Percentiles rank a stretch among this genome's conserved stretches.
Conservation (phyloP, 1,140 invertebrate species). For the Cephus cinctus region DNA sequence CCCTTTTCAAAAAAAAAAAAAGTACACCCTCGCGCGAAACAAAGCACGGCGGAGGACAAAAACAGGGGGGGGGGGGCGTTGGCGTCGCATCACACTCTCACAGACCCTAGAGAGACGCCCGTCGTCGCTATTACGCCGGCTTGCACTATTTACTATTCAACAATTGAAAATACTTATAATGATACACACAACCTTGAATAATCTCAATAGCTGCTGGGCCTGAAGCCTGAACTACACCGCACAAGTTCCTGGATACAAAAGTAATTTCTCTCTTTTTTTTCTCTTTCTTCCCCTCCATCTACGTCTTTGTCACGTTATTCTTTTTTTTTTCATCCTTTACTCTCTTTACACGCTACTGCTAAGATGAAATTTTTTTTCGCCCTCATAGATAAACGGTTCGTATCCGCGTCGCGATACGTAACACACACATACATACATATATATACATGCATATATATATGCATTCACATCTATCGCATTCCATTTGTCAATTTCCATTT, state of each 20-base stretch:
- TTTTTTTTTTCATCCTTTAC: conserved; percentile 12
- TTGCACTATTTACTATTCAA: conserved; percentile 46
- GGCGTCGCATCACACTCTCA: no score
- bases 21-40: no score
- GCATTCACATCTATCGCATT: no score
- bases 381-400: no score
- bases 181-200: conserved; percentile 58
- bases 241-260: conserved; percentile 41
- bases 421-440: no score
- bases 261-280: conserved; percentile 27
- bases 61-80: background rate
- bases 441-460: no score
- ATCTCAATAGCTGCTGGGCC: conserved; percentile 56
- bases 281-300: conserved; percentile 9
- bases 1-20: no score
- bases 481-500: no score
- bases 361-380: conserved; percentile 3
- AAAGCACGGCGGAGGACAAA: background rate
- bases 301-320: conserved; percentile 6
- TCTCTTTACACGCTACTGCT: no score
- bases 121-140: background rate
- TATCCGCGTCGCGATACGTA: no score
- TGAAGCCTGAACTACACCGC: conserved; percentile 43
- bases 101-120: background rate
- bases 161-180: conserved; percentile 56